Conservation (phyloP, 2,888 invertebrate species). For the Aspidapion aeneum region DNA sequence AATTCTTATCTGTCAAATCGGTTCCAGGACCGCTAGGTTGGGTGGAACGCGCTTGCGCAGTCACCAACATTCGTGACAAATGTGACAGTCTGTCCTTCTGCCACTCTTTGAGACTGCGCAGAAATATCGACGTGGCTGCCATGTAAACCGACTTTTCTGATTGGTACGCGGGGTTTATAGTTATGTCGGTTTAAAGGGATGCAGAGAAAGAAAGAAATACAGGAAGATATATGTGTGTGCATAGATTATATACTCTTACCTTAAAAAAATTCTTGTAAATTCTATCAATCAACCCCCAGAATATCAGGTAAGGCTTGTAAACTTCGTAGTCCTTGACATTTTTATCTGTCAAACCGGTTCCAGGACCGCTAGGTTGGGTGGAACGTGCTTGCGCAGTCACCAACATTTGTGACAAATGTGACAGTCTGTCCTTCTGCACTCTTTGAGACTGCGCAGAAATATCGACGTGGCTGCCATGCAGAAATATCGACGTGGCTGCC, state of each 20-base stretch:
- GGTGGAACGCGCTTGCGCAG: conserved; percentile 71
- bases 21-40: conserved; percentile 61
- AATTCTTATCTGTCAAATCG: conserved; percentile 50
- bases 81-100: conserved; percentile 64
- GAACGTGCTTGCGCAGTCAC: conserved; percentile 74
- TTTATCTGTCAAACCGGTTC: conserved; percentile 52
- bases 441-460: too few species aligned
- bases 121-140: conserved; percentile 72
- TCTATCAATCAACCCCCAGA: conserved; percentile 81
- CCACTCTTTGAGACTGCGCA: conserved; percentile 80
- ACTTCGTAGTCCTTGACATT: conserved; percentile 66
- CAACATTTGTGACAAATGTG: conserved; percentile 73
- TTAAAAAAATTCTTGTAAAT: conserved; percentile 85
- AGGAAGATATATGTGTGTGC: too few species aligned
- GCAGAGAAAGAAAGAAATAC: too few species aligned
- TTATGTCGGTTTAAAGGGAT: too few species aligned
- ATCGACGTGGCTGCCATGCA: conserved; percentile 80
- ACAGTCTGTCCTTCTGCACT: conserved; percentile 61
- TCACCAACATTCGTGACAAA: conserved; percentile 70
- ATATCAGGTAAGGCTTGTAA: conserved; percentile 83
- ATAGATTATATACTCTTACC: too few species aligned
- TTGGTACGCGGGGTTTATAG: conserved; percentile 60
- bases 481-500: conserved; percentile 72
- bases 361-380: conserved; percentile 60
- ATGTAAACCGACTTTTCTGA: conserved; percentile 92